A percentile compares a stretch with the other conserved stretches of the same genome.
Conservation (phyloP, 2,797 vertebrate genomes). For the Pangasius djambal region DNA sequence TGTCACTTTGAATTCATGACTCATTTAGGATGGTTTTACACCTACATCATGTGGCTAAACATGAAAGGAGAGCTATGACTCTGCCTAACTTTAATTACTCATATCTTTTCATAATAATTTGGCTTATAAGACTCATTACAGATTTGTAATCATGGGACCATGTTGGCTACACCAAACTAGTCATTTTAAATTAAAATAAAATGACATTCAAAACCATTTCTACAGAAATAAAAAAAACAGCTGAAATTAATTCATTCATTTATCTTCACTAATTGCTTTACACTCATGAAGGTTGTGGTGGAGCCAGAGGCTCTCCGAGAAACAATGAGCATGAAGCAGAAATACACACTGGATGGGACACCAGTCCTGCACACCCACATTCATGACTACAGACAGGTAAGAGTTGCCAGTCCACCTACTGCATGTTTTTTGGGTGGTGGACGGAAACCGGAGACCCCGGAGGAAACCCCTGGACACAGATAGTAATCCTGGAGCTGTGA, state of each 20-base stretch:
- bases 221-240: not conserved
- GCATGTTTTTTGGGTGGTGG: not conserved
- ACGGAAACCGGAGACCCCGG: not conserved
- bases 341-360: not conserved
- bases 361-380: not conserved
- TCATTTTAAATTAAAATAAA: not conserved
- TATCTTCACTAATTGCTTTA: not conserved
- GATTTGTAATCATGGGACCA: not conserved
- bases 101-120: constrained; percentile 1
- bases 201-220: not conserved
- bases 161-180: not conserved
- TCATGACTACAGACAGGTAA: not conserved
- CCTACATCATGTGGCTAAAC: not conserved
- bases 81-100: not conserved
- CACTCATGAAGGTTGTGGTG: not conserved
- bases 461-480: not conserved
- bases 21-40: not conserved
- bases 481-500: not conserved
- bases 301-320: too few relatives aligned
- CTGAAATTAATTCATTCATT: not conserved
- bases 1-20: constrained; percentile 2
- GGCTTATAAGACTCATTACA: not conserved
- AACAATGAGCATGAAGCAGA: not conserved
- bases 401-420: not conserved
- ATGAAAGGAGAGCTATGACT: not conserved